Evolutionary conservation across 2,113 vertebrate species (phyloP).

Genomic region (Azemiops feae): DNA sequence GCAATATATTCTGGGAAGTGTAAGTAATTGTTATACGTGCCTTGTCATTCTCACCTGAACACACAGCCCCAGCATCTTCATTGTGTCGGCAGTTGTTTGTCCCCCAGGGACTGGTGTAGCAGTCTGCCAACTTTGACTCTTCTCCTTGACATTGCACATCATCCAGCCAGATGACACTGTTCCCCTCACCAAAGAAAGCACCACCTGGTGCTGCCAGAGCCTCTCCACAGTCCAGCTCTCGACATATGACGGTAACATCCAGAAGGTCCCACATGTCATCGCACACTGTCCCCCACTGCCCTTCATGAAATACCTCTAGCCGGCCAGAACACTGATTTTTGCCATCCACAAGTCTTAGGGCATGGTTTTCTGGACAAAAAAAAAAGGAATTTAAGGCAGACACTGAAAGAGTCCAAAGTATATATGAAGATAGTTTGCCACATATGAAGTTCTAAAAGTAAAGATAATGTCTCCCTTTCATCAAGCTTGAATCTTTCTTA

Average conservation of each 20-base stretch:
- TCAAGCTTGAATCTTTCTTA: neutral
- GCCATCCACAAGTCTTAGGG: slow-evolving; percentile 59
- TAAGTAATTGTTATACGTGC: too few relatives aligned
- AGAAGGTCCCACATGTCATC: slow-evolving; percentile 61
- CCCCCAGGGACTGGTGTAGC: slow-evolving; percentile 24
- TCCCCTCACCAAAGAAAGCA: slow-evolving; percentile 43
- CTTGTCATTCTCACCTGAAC: slow-evolving; percentile 17
- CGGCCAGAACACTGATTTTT: slow-evolving; percentile 58
- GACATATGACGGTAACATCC: slow-evolving; percentile 54
- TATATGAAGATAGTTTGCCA: neutral
- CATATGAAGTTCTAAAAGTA: neutral
- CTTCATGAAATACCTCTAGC: slow-evolving; percentile 59
- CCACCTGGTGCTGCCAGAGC: slow-evolving; percentile 29
- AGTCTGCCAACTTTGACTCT: slow-evolving; percentile 15
- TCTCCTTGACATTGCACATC: slow-evolving; percentile 44
- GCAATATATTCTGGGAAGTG: neutral
- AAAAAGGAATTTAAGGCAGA: neutral
- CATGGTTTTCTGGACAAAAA: slow-evolving; percentile 31
- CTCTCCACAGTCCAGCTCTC: slow-evolving; percentile 56
- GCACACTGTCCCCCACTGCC: slow-evolving; percentile 65
- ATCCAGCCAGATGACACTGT: slow-evolving; percentile 44
- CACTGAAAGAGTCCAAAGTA: neutral
- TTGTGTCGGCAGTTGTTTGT: slow-evolving; percentile 50
- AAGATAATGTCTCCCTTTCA: neutral
- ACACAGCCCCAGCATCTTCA: slow-evolving; percentile 47